These are phyloP conservation scores for Hedychridium roseum DNA, from an alignment of 2,888 invertebrate genomes.

Conservation along the genomic window DNA sequence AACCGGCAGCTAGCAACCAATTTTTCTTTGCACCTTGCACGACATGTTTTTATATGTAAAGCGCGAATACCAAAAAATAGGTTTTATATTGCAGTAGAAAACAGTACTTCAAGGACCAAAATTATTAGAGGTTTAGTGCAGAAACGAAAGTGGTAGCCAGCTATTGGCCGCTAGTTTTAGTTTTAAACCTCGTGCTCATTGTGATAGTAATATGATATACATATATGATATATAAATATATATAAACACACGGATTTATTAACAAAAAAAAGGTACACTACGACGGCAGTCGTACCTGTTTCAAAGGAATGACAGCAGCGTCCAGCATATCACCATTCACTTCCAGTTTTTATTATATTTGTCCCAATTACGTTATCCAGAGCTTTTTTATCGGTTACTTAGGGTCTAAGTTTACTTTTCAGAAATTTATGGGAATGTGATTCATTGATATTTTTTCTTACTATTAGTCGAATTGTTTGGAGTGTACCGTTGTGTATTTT, in stretches of 20 bases:
- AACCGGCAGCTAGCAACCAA: too few relatives aligned
- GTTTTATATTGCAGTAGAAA: too few relatives aligned
- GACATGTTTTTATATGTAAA: too few relatives aligned
- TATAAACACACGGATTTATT: constrained; percentile 36
- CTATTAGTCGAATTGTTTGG: neutral
- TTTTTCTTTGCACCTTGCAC: too few relatives aligned
- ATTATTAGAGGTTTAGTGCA: too few relatives aligned
- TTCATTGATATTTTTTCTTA: neutral
- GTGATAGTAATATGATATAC: constrained; percentile 48
- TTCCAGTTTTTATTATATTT: too few relatives aligned
- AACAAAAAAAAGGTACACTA: constrained; percentile 31
- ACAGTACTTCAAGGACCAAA: too few relatives aligned
- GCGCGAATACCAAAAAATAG: too few relatives aligned
- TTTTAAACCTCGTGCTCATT: constrained; percentile 42
- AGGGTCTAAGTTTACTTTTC: neutral
- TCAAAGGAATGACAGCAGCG: neutral
- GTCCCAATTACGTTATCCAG: too few relatives aligned
- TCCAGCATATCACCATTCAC: constrained; percentile 1
- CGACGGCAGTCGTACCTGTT: constrained; percentile 17
- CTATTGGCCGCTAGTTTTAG: too few relatives aligned
- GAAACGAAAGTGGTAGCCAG: too few relatives aligned
- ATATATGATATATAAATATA: constrained; percentile 31
- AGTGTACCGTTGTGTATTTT: constrained; percentile 31
- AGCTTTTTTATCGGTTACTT: too few relatives aligned
- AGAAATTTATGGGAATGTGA: neutral